Evolutionary conservation across 2,888 invertebrate genomes (phyloP), one percentile per base, ranked within the genome.

Genomic region (Biston betularia): DNA sequence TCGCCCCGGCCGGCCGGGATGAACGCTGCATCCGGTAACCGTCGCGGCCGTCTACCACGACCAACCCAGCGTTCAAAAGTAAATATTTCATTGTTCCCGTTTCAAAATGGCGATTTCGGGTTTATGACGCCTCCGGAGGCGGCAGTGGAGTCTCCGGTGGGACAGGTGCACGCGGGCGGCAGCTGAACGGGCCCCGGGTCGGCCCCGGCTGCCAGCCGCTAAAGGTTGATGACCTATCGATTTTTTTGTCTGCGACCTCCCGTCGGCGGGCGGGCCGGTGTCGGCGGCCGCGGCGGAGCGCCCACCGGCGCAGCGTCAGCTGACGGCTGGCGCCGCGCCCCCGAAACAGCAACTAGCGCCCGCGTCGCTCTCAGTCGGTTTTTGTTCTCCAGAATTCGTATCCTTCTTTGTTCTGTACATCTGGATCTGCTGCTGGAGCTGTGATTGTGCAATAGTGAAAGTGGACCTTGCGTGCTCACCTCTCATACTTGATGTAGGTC

Each of bases 21-120:
- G 33, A 78, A 82, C 81, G 83, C 82, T 83, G 84, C 79, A 82
- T 83, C 79, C 74, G 81, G 82, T 75, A 76, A 79, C 77, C 83
- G 79, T 79, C 79, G 79, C 77, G 78, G 79, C 79, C 81, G 80
- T 84, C 77, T 76, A 81, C 79, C 79, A 79, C 80, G 80, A 81
- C 79, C 76, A 80, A 87, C 83, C 79, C 80, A 87, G 79, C 87
- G 84, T 89, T 86, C 83, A 85, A 89, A 90, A 91, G 92, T 92
- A 91, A 93, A 93, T 94, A 93, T 92, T 81, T 93, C 90, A 92
- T 91, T 92, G 90, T 92, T 93, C 91, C 88, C 89, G 89, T 93
- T 94, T 92, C 93, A 94, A 94, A 93, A 94, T 94, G 93, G 94
- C 94, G 94, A 89, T 89, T 88, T 87, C 78, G 87, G 87, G 83